Percentiles rank a stretch among this genome's conserved stretches.
Conservation (phyloP, 1,140 invertebrate genomes). For the Thrips palmi region DNA sequence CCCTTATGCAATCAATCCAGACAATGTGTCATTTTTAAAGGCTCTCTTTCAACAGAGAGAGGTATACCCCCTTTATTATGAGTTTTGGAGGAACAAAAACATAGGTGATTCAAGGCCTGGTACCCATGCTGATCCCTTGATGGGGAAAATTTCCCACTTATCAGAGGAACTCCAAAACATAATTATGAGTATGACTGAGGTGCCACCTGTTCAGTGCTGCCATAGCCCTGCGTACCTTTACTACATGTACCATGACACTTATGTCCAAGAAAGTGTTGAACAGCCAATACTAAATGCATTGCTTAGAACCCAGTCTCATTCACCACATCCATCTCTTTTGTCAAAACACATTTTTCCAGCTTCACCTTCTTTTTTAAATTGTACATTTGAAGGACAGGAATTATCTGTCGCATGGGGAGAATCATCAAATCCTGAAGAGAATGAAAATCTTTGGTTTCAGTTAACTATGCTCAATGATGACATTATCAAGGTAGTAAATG, state of each 20-base stretch:
- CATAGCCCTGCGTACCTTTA: slow-evolving; percentile 30
- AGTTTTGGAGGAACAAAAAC: slow-evolving; percentile 24
- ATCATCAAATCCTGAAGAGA: too few relatives aligned
- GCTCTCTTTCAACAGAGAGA: slow-evolving; percentile 22
- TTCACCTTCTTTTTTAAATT: too few relatives aligned
- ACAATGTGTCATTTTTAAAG: slow-evolving; percentile 28
- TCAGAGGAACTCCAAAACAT: slow-evolving; percentile 18
- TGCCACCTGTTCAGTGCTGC: slow-evolving; percentile 28
- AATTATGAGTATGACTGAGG: slow-evolving; percentile 21
- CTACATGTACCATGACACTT: slow-evolving; percentile 33
- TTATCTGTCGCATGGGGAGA: too few relatives aligned
- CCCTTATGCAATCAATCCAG: slow-evolving; percentile 24
- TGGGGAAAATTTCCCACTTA: slow-evolving; percentile 25
- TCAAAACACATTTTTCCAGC: background rate
- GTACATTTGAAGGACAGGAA: too few relatives aligned
- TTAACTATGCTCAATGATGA: too few relatives aligned
- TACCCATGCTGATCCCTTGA: slow-evolving; percentile 20
- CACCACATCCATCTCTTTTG: too few relatives aligned
- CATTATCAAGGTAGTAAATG: too few relatives aligned
- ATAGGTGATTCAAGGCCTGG: slow-evolving; percentile 21
- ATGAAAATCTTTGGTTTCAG: too few relatives aligned
- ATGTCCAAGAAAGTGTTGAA: slow-evolving; percentile 19
- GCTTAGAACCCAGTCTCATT: too few relatives aligned
- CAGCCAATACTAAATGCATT: too few relatives aligned
- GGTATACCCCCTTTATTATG: slow-evolving; percentile 23